Evolutionary conservation across 2,797 vertebrate species (phyloP).

Genomic region (Lacerta viridis): DNA sequence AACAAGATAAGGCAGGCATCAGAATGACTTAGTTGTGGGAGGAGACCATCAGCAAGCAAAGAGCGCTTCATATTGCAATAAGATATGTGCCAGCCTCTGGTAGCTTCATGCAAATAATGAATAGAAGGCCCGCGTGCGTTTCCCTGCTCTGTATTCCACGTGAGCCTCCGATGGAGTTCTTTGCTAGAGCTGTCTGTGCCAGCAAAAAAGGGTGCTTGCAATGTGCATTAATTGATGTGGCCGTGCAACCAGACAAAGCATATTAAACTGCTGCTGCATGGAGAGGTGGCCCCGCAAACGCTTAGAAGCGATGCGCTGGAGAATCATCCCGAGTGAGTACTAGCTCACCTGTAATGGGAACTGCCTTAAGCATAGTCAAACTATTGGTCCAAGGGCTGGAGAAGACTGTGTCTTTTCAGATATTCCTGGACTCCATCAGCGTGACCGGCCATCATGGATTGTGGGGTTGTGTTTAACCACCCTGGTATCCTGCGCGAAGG

Average conservation of each 20-base stretch:
- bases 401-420: too few species aligned
- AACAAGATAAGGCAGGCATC: not conserved
- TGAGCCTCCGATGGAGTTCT: not conserved
- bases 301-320: not conserved
- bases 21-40: not conserved
- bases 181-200: not conserved
- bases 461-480: too few species aligned
- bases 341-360: too few species aligned
- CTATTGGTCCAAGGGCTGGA: too few species aligned
- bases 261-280: not conserved
- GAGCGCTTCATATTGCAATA: not conserved
- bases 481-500: constrained; percentile 68
- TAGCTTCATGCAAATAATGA: not conserved
- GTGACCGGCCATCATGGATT: too few species aligned
- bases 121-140: not conserved
- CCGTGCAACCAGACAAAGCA: not conserved
- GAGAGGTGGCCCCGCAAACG: not conserved
- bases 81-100: not conserved
- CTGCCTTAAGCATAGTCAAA: too few species aligned
- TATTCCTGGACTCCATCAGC: too few species aligned
- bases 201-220: not conserved
- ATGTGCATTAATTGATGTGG: too few species aligned
- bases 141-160: not conserved
- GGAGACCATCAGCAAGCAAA: not conserved
- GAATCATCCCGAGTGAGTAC: not conserved